These are phyloP conservation scores for Drosophila lacicola DNA, from an alignment of 2,888 invertebrate species.

Conservation along the genomic window DNA sequence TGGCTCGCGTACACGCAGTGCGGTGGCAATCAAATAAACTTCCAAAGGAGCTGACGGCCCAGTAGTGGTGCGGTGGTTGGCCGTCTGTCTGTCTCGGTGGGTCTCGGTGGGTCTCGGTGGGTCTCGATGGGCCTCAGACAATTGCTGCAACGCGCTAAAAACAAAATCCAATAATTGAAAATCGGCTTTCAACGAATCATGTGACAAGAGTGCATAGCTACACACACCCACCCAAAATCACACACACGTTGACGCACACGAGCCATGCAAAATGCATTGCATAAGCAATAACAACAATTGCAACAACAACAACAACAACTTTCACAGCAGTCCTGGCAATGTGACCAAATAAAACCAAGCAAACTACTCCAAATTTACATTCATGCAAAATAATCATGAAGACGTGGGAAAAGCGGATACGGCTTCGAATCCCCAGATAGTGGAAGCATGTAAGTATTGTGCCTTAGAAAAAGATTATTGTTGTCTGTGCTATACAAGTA, in stretches of 20 bases:
- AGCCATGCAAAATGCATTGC: background rate
- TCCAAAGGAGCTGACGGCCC: constrained; percentile 20
- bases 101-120: background rate
- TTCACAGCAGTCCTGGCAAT: constrained; percentile 29
- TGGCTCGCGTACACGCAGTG: background rate
- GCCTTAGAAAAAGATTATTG: too few species aligned
- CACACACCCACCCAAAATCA: constrained; percentile 5
- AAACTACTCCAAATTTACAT: constrained; percentile 70
- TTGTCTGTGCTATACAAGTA: too few species aligned
- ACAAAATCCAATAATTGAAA: constrained; percentile 83
- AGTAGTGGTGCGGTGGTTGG: background rate
- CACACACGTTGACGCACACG: background rate
- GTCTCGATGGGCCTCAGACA: constrained; percentile 38
- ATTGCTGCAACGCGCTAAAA: constrained; percentile 47
- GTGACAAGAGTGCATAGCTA: constrained; percentile 33
- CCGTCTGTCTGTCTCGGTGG: background rate
- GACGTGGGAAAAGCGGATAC: too few species aligned
- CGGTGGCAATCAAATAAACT: constrained; percentile 44
- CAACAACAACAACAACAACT: constrained; percentile 10
- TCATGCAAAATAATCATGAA: constrained; percentile 5
- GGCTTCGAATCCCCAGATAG: too few species aligned
- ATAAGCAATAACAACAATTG: too few species aligned
- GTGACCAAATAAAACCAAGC: constrained; percentile 50
- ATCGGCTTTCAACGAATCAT: constrained; percentile 35
- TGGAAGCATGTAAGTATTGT: too few species aligned